phyloP scores from a whole-genome alignment of 2,797 vertebrate genomes.

The Dendrocincla fuliginosa region DNA sequence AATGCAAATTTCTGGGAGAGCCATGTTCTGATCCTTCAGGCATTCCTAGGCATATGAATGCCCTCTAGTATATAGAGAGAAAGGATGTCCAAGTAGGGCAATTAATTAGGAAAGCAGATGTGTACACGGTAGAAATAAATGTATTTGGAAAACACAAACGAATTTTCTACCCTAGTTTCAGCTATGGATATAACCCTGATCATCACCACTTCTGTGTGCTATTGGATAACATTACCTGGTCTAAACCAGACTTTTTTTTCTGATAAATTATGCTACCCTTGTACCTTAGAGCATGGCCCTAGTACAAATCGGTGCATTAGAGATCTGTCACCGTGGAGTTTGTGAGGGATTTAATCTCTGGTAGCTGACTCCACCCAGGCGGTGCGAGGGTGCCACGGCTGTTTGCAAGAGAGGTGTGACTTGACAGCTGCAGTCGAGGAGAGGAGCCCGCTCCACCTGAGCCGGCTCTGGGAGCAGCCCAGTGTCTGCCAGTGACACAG shows the following conservation, averaged over 20 bases:
- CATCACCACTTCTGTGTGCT: not conserved
- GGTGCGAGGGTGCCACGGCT: not conserved
- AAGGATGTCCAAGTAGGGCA: not conserved
- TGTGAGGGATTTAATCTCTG: not conserved
- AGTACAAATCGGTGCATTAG: not conserved
- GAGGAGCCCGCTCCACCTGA: rapidly evolving
- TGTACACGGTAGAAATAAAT: not conserved
- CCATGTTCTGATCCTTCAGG: not conserved
- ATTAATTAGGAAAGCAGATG: not conserved
- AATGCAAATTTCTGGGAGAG: rapidly evolving
- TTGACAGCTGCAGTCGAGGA: not conserved
- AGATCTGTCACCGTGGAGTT: not conserved
- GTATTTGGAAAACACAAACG: not conserved
- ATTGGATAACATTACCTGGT: not conserved
- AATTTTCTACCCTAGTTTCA: not conserved
- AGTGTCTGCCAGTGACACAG: not conserved
- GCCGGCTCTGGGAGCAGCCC: not conserved
- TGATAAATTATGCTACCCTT: not conserved
- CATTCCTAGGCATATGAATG: not conserved
- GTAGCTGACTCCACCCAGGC: not conserved
- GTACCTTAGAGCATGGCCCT: not conserved
- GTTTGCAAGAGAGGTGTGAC: not conserved
- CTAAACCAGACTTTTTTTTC: not conserved
- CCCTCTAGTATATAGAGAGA: not conserved
- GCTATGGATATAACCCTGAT: not conserved